These are phyloP conservation scores for Azemiops feae DNA, from an alignment of 2,113 vertebrate genomes.

Conservation along the genomic window DNA sequence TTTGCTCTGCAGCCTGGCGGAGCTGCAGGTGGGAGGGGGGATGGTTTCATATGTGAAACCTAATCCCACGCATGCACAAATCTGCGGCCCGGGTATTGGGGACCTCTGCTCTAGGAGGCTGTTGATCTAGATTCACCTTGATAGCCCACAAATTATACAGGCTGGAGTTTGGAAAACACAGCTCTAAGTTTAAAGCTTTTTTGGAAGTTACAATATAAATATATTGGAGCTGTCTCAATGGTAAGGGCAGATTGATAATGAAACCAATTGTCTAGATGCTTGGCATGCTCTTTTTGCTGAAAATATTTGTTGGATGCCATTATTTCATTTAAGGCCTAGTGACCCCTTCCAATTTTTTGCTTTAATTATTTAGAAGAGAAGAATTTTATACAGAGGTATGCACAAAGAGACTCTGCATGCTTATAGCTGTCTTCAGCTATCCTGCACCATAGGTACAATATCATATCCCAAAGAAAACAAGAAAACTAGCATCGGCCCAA, in stretches of 20 bases:
- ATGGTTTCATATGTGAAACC: not conserved
- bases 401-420: not conserved
- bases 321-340: not conserved
- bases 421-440: not conserved
- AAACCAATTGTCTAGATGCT: not conserved
- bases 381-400: not conserved
- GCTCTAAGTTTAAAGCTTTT: not conserved
- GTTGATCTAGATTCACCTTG: not conserved
- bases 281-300: not conserved
- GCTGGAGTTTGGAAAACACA: not conserved
- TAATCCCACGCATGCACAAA: not conserved
- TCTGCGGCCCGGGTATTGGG: not conserved
- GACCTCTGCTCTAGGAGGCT: not conserved
- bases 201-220: not conserved
- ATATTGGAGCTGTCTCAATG: not conserved
- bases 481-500: not conserved
- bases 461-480: not conserved
- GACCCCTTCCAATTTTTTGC: not conserved
- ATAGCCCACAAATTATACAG: not conserved
- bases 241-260: not conserved
- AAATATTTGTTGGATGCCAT: not conserved
- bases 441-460: not conserved
- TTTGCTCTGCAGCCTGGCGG: not conserved
- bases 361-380: not conserved
- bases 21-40: not conserved